These are phyloP conservation scores for Cosmia pyralina DNA, from an alignment of 2,888 invertebrate species.

Conservation along the genomic window DNA sequence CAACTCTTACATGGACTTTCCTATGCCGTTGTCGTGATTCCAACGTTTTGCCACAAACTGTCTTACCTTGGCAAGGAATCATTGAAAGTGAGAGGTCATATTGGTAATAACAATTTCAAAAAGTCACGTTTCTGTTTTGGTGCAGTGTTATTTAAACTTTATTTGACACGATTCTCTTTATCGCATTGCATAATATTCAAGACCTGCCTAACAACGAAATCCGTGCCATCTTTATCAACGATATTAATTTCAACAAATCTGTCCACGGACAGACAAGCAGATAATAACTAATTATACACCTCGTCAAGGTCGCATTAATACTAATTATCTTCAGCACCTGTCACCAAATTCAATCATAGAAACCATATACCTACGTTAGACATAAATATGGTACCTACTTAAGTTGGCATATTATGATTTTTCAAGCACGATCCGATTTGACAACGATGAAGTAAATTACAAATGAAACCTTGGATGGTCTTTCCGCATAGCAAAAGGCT, in stretches of 20 bases:
- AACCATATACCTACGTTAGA: conserved; percentile 40
- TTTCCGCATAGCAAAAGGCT: conserved; percentile 52
- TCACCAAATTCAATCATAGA: conserved; percentile 48
- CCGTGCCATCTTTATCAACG: neutral
- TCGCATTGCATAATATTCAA: conserved; percentile 27
- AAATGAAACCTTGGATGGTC: conserved; percentile 46
- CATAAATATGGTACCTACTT: conserved; percentile 4
- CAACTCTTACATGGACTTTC: neutral
- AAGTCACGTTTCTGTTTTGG: conserved; percentile 5
- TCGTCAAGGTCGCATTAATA: conserved; percentile 40
- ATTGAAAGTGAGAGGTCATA: conserved; percentile 34
- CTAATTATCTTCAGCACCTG: conserved; percentile 41
- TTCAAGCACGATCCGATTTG: conserved; percentile 23
- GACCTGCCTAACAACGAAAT: neutral
- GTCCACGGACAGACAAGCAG: neutral
- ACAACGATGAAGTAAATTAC: conserved; percentile 56
- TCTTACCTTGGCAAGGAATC: conserved; percentile 27
- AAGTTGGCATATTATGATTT: conserved; percentile 30
- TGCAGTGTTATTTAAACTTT: neutral
- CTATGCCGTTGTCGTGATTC: neutral
- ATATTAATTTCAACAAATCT: conserved; percentile 6
- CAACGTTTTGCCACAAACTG: conserved; percentile 10
- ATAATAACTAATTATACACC: conserved; percentile 36
- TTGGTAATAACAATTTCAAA: conserved; percentile 7
- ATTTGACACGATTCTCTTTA: conserved; percentile 35